Evolutionary conservation across 2,797 vertebrate genomes (phyloP), one percentile per base, ranked within the genome.

Genomic region (Dryobates pubescens): DNA sequence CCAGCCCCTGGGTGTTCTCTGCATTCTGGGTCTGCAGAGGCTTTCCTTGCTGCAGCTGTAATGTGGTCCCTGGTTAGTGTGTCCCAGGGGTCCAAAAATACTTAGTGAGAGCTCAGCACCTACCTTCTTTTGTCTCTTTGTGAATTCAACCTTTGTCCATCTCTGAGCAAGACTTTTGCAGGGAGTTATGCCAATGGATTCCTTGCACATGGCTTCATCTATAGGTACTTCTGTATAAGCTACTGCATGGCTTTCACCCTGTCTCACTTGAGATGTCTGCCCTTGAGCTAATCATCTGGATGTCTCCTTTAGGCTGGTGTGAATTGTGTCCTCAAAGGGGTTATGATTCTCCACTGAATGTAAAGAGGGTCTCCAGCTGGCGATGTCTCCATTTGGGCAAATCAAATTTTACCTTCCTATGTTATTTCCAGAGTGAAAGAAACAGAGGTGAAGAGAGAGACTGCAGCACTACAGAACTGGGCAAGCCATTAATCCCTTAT

Each of bases 311-410:
- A 38, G 32, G 58, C 23, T 63, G 58, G 23, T 63, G 54, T 38
- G 32, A 78, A 30, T 6, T 74, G 29, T 58, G 47, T 54, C 47
- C 63, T 74, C 26, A 13, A 7, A 49, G 58, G 41, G 53, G 57
- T 82, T 62, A 3, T 34, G 80, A 59, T 56, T 29, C 38, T 89
- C 51, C 81, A 45, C 30, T 73, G 75, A 64, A 20, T 20, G 12
- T 58, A 17, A 75, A 49, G 68, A 67, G 41, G 41, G 26, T 30
- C 68, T 17, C 27, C 47, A 43, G 36, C 41, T 67, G 72, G 71
- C 70, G 41, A 18, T 4, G 2, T 9, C 17, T 76, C 38, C 16
- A 0, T 62, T 30, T 43, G 15, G 30, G 23, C 0, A 3, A 61
- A 70, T 45, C 47, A 65, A 27, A 17, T 54, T 45, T 51, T 56